These are phyloP conservation scores for Loxodonta africana DNA, from an alignment of 2,113 vertebrate genomes.

Conservation along the genomic window DNA sequence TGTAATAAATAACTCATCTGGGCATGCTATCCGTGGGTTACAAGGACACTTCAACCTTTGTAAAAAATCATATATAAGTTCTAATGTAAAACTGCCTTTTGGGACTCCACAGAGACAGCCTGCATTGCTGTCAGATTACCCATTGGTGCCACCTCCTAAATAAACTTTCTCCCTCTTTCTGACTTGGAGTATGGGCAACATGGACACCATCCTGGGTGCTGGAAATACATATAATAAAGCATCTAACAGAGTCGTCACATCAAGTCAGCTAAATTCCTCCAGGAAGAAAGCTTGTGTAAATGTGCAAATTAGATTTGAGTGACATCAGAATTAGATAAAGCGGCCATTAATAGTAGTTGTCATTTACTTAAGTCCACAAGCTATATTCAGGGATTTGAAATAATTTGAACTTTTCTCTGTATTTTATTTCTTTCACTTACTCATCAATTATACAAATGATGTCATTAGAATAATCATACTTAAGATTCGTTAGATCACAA, in stretches of 20 bases:
- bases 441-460: conserved; percentile 7
- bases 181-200: too few relatives aligned
- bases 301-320: background rate
- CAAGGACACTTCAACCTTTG: too few relatives aligned
- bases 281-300: background rate
- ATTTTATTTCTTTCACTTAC: background rate
- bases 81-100: too few relatives aligned
- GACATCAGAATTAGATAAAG: conserved; percentile 11
- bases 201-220: background rate
- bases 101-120: too few relatives aligned
- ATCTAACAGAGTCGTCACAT: background rate
- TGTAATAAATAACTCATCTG: too few relatives aligned
- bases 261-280: background rate
- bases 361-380: conserved; percentile 36
- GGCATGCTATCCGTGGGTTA: too few relatives aligned
- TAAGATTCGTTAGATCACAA: conserved; percentile 27
- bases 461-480: background rate
- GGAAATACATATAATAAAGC: background rate
- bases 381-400: conserved; percentile 12
- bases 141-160: too few relatives aligned
- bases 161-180: too few relatives aligned
- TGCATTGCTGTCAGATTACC: too few relatives aligned
- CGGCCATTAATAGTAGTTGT: background rate
- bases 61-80: too few relatives aligned
- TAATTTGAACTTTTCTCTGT: conserved; percentile 8